Conservation (phyloP, 2,888 invertebrate genomes). For the Agrochola lychnidis region DNA sequence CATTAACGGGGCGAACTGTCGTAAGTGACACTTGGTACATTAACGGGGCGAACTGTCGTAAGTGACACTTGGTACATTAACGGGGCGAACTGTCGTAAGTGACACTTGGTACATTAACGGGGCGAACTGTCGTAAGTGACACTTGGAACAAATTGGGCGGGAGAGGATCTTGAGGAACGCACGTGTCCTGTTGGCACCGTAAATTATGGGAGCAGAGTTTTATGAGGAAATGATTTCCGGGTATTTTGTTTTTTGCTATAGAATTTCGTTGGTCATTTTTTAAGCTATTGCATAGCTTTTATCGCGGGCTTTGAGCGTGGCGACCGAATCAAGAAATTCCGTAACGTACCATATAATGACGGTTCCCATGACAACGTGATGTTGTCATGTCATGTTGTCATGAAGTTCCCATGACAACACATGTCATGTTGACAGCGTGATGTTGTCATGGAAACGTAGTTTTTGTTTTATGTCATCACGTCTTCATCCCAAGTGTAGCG, state of each 20-base stretch:
- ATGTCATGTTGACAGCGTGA: too few relatives aligned
- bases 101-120: conserved; percentile 77
- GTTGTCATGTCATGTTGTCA: too few relatives aligned
- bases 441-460: too few relatives aligned
- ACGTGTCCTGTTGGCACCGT: conserved; percentile 49
- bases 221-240: not conserved
- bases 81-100: conserved; percentile 76
- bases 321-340: too few relatives aligned
- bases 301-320: too few relatives aligned
- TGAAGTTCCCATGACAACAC: too few relatives aligned
- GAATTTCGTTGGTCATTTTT: not conserved
- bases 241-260: not conserved
- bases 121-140: conserved; percentile 77
- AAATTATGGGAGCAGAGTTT: conserved; percentile 45
- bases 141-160: conserved; percentile 76
- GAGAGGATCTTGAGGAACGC: conserved; percentile 55
- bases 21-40: conserved; percentile 78
- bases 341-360: too few relatives aligned
- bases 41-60: conserved; percentile 76
- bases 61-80: too few relatives aligned
- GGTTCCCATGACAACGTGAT: too few relatives aligned
- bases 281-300: too few relatives aligned
- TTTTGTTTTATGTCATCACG: too few relatives aligned
- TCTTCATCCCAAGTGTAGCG: too few relatives aligned
- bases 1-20: conserved; percentile 76